Evolutionary conservation across 2,113 vertebrate genomes (phyloP).

Genomic region (Anser cygnoides): DNA sequence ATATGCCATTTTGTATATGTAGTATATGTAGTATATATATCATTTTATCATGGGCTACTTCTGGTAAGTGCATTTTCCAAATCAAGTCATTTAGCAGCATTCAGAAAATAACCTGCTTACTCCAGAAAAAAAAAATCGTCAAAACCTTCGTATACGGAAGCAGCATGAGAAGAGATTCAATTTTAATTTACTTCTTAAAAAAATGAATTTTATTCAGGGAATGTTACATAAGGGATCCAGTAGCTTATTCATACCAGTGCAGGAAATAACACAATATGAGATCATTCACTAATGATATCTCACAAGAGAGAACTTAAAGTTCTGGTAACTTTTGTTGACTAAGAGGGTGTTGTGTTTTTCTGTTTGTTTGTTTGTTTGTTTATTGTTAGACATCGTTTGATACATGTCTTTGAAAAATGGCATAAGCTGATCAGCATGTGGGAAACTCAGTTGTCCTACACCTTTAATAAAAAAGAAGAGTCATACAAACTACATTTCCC

Average conservation of each 20-base stretch:
- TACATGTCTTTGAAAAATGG: fast-evolving
- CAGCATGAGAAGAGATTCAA: background rate
- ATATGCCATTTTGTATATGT: no score
- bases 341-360: background rate
- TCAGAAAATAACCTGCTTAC: background rate
- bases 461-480: background rate
- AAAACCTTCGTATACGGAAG: background rate
- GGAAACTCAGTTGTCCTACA: background rate
- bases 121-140: background rate
- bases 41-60: background rate
- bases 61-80: background rate
- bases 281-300: background rate
- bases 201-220: background rate
- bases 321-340: background rate
- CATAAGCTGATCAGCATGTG: background rate
- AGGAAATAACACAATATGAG: background rate
- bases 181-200: background rate
- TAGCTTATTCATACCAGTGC: background rate
- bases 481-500: background rate
- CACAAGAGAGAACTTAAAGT: background rate
- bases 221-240: background rate
- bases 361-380: background rate
- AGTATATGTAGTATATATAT: background rate
- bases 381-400: background rate
- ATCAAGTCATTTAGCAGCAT: background rate